phyloP scores from a whole-genome alignment of 2,888 invertebrate genomes.

The Crocallis elinguaria region DNA sequence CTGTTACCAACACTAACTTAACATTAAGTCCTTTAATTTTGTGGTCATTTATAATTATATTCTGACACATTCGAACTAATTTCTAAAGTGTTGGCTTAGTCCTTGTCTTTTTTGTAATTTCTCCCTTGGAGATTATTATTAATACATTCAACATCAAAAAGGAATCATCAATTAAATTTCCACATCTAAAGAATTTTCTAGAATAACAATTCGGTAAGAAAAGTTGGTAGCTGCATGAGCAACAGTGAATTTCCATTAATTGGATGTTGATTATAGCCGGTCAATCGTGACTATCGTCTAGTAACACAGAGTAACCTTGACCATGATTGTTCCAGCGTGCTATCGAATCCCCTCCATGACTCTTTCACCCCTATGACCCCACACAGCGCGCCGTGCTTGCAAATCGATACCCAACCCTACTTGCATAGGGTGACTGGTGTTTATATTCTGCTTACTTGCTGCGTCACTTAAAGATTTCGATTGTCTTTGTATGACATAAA shows the following conservation, averaged over 20 bases:
- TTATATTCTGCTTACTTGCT: not conserved
- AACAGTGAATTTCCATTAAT: slow-evolving; percentile 29
- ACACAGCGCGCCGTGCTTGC: slow-evolving; percentile 39
- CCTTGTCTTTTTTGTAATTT: no score
- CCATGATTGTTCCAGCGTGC: slow-evolving; percentile 65
- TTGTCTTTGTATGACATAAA: not conserved
- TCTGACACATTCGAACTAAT: no score
- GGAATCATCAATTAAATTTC: not conserved
- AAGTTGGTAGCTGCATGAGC: slow-evolving; percentile 1
- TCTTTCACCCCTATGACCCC: slow-evolving; percentile 45
- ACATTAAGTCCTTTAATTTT: not conserved
- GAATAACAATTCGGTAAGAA: not conserved
- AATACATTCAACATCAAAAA: not conserved
- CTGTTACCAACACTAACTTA: slow-evolving; percentile 39
- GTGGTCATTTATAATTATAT: not conserved
- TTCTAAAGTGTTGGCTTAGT: no score
- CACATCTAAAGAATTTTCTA: slow-evolving; percentile 1
- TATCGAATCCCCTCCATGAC: slow-evolving; percentile 47
- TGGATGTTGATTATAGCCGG: slow-evolving; percentile 52
- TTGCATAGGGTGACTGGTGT: slow-evolving; percentile 23
- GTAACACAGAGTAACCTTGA: slow-evolving; percentile 70
- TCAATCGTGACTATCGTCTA: slow-evolving; percentile 55
- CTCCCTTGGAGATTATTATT: not conserved
- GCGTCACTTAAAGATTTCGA: slow-evolving; percentile 1
- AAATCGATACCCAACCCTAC: slow-evolving; percentile 57